Percentiles rank a stretch among this genome's conserved stretches.
These are phyloP conservation scores for Drosophila lacteicornis DNA, from an alignment of 1,140 invertebrate species.

Conservation along the genomic window DNA sequence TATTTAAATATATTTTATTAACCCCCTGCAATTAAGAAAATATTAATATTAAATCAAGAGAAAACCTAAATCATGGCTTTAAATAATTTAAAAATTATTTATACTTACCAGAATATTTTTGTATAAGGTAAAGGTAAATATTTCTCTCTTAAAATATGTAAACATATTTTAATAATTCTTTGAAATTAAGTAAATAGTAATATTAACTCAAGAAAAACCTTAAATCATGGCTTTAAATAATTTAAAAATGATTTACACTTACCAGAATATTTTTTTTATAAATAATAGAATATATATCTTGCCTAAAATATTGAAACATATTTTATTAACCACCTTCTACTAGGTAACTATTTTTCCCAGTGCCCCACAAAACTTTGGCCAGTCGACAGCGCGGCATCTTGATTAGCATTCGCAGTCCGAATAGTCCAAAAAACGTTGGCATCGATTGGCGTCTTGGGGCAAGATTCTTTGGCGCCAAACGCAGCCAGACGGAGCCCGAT, in stretches of 20 bases:
- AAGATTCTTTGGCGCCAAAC: constrained; percentile 77
- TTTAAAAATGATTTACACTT: too few relatives aligned
- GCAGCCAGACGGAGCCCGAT: constrained; percentile 36
- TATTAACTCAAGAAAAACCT: not conserved
- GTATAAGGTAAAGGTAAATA: not conserved
- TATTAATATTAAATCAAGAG: not conserved
- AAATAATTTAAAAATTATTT: too few relatives aligned
- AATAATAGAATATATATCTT: too few relatives aligned
- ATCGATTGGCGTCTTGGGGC: constrained; percentile 46
- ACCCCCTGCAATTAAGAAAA: not conserved
- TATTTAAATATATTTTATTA: too few relatives aligned
- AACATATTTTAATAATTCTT: not conserved
- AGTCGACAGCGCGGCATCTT: constrained; percentile 72
- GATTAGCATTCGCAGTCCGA: constrained; percentile 63
- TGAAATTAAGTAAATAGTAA: too few relatives aligned
- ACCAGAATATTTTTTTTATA: fast-evolving
- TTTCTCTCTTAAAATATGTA: not conserved
- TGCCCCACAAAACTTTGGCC: constrained; percentile 18
- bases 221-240: too few relatives aligned
- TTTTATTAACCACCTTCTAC: not conserved
- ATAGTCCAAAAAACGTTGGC: constrained; percentile 37
- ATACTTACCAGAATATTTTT: too few relatives aligned
- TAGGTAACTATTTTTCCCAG: not conserved
- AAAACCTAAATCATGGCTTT: not conserved
- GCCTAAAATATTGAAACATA: not conserved